phyloP scores from a whole-genome alignment of 1,140 invertebrate genomes.

The Pectinophora gossypiella region DNA sequence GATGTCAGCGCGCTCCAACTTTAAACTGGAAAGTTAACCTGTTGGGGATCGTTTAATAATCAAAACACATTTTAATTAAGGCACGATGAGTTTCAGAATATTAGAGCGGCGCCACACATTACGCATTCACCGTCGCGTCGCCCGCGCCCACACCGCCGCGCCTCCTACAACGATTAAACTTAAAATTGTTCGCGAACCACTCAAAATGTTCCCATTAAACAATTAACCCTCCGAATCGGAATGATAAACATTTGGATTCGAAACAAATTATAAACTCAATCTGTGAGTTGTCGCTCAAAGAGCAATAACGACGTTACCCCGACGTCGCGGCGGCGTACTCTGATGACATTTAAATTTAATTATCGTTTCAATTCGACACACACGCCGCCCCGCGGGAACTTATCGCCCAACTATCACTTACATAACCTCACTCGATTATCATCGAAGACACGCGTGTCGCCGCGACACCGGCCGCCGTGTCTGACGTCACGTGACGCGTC shows the following conservation, averaged over 20 bases:
- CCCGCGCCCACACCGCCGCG: neutral
- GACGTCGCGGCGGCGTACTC: neutral
- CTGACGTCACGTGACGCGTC: no score
- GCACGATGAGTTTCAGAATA: neutral
- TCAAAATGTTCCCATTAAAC: slow-evolving; percentile 2
- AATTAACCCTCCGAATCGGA: slow-evolving; percentile 2
- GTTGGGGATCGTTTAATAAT: neutral
- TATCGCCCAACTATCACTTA: neutral
- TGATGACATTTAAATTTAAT: neutral
- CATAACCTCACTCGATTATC: neutral
- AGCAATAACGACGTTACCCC: neutral
- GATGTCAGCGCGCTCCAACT: neutral
- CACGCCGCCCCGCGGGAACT: neutral
- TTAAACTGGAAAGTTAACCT: neutral
- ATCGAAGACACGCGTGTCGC: neutral
- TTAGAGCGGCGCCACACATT: neutral
- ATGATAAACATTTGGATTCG: slow-evolving; percentile 4
- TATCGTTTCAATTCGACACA: neutral
- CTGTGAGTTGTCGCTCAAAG: neutral
- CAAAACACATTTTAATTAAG: neutral
- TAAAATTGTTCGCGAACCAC: neutral
- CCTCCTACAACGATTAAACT: neutral
- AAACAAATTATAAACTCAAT: slow-evolving; percentile 5
- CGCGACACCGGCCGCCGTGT: no score
- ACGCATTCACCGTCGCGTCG: neutral